Evolutionary conservation across 37 sponge, comb jelly and placozoan species (phyloP).

Genomic region (Cladorhizidae sp.): DNA sequence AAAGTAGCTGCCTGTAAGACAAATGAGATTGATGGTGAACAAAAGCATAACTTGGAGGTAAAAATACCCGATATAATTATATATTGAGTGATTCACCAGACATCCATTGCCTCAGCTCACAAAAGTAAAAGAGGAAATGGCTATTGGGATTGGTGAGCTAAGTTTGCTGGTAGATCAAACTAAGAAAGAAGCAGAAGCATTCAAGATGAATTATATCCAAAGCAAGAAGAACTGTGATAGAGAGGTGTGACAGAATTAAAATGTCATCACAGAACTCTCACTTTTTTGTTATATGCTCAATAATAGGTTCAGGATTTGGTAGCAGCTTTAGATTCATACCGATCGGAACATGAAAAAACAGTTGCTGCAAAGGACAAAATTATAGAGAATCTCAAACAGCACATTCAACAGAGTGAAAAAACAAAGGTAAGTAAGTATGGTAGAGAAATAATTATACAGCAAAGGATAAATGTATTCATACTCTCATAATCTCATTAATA

Average conservation of each 20-base stretch:
- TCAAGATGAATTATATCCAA: neutral
- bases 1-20: neutral
- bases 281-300: neutral
- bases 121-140: slow-evolving; percentile 2
- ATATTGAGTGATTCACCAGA: neutral
- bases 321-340: slow-evolving; percentile 42
- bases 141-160: neutral
- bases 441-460: no score
- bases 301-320: slow-evolving; percentile 43
- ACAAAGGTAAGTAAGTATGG: slow-evolving; percentile 22
- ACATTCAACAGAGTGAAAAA: slow-evolving; percentile 7
- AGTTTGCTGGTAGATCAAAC: neutral
- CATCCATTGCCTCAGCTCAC: slow-evolving; percentile 6
- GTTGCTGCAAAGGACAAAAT: slow-evolving; percentile 33
- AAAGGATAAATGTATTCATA: no score
- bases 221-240: slow-evolving; percentile 26
- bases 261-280: neutral
- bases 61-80: neutral
- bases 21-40: neutral
- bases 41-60: slow-evolving; percentile 1
- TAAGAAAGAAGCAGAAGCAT: slow-evolving; percentile 16
- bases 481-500: no score
- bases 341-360: slow-evolving; percentile 44
- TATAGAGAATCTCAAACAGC: slow-evolving; percentile 36
- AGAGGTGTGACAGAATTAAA: slow-evolving; percentile 1